A percentile compares a stretch with the other conserved stretches of the same genome.
phyloP scores from a whole-genome alignment of 2,113 vertebrate species.

The Rattus rattus region DNA sequence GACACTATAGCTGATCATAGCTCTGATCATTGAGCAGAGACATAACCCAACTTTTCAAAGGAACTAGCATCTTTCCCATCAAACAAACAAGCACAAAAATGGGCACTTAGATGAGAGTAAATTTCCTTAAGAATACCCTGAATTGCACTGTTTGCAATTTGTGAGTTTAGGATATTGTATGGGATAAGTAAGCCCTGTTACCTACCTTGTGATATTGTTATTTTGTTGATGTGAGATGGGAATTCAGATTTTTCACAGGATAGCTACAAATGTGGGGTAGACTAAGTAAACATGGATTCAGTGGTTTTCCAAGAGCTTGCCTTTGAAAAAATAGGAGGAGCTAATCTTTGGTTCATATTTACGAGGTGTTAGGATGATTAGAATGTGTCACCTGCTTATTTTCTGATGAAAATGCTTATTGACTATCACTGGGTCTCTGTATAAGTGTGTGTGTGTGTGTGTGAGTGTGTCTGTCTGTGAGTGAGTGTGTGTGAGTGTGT shows the following conservation, averaged over 20 bases:
- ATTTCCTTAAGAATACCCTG: constrained; percentile 19
- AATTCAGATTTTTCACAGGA: neutral
- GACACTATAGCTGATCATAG: neutral
- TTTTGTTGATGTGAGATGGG: neutral
- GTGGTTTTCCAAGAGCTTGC: neutral
- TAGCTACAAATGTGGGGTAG: neutral
- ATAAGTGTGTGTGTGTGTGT: neutral
- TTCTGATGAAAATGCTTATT: neutral
- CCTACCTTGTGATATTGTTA: constrained; percentile 15
- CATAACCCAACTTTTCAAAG: neutral
- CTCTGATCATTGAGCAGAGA: constrained; percentile 1
- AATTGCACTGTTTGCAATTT: constrained; percentile 19
- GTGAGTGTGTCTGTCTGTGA: too few relatives aligned
- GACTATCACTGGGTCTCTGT: neutral
- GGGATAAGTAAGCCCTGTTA: constrained; percentile 6
- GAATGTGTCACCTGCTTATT: neutral
- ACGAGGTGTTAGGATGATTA: neutral
- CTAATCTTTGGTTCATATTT: neutral
- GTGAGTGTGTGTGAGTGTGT: neutral
- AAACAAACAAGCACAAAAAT: constrained; percentile 52
- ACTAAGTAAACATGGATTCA: neutral
- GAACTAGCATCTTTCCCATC: neutral
- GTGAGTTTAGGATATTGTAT: neutral
- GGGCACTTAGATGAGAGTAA: neutral
- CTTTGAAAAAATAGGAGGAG: constrained; percentile 31